Percentiles rank a stretch among this genome's conserved stretches.
phyloP scores from a whole-genome alignment of 2,888 invertebrate species.

The Nephrotoma appendiculata region DNA sequence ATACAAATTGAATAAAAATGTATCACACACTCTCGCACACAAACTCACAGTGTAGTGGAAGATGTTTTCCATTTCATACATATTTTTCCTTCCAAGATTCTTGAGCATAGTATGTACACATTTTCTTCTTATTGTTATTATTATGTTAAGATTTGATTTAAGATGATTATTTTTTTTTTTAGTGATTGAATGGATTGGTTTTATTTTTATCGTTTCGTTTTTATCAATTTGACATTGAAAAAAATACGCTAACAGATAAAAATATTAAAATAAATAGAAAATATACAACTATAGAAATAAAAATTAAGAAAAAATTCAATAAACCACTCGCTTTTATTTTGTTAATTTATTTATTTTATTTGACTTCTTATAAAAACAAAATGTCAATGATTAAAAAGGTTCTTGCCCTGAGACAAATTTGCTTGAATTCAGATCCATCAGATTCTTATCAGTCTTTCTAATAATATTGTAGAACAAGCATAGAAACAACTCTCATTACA shows the following conservation, averaged over 20 bases:
- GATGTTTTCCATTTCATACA: not conserved
- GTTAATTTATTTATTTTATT: too few species aligned
- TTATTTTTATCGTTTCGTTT: not conserved
- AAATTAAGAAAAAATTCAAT: not conserved
- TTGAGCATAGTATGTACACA: not conserved
- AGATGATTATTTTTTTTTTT: not conserved
- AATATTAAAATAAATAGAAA: not conserved
- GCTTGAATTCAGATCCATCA: not conserved
- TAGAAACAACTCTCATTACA: not conserved
- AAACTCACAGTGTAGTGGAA: not conserved
- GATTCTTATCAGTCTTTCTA: not conserved
- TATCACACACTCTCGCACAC: not conserved
- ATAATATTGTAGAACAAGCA: not conserved
- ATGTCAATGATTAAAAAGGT: not conserved
- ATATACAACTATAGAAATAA: not conserved
- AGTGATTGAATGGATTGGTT: not conserved
- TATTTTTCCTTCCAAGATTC: not conserved
- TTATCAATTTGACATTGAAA: not conserved
- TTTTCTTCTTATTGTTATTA: not conserved
- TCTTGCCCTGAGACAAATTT: not conserved
- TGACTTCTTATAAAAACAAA: not conserved
- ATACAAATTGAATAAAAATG: constrained; percentile 1
- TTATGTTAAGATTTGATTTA: not conserved
- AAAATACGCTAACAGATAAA: not conserved
- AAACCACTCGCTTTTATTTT: too few species aligned